Evolutionary conservation across 2,113 vertebrate genomes (phyloP).

Genomic region (human (Homo sapiens)): GRCh38 chr6:170460001-170460500

Average conservation of each 20-base stretch:
- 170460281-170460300: accelerated
- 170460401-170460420: neutral
- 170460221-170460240: neutral
- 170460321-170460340: neutral
- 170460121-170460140: neutral
- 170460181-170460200: neutral
- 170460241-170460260: neutral
- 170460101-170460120: no score
- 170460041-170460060: neutral
- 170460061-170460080: neutral
- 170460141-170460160: accelerated
- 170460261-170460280: neutral
- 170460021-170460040: neutral
- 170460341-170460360: accelerated
- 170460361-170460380: accelerated
- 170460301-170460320: neutral
- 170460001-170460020: neutral
- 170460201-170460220: neutral
- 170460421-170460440: no score
- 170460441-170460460: neutral
- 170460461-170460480: neutral
- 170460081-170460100: no score
- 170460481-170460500: neutral
- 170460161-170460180: neutral
- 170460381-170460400: accelerated